Percentiles rank a stretch among this genome's conserved stretches.
These are phyloP conservation scores for mouse (Mus musculus) DNA, from an alignment of 2,113 vertebrate genomes.

Conservation along the genomic window DNA sequence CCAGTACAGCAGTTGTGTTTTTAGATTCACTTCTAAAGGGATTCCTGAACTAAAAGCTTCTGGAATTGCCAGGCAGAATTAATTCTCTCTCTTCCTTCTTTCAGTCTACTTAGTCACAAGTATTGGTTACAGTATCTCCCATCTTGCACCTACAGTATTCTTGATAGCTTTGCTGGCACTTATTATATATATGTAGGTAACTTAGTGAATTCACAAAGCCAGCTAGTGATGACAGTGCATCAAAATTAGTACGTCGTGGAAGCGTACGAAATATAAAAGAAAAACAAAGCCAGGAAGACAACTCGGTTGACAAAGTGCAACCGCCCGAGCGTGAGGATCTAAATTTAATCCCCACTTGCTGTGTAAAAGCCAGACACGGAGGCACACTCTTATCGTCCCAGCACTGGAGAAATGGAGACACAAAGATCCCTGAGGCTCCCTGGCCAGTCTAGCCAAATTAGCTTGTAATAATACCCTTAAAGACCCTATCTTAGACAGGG, in stretches of 20 bases:
- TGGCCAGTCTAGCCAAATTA: neutral
- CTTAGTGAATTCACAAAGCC: too few relatives aligned
- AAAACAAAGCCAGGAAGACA: neutral
- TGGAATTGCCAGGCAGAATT: slow-evolving; percentile 18
- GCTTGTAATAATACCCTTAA: too few relatives aligned
- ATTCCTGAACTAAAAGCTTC: slow-evolving; percentile 14
- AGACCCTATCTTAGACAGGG: neutral
- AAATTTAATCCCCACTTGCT: neutral
- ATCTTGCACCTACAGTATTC: neutral
- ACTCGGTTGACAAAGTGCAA: neutral
- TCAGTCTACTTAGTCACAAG: neutral
- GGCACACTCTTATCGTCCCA: neutral
- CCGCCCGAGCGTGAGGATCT: neutral
- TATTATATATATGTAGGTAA: neutral
- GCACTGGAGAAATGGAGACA: neutral
- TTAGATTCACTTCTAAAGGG: neutral
- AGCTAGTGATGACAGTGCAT: too few relatives aligned
- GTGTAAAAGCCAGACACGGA: neutral
- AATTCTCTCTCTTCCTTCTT: neutral
- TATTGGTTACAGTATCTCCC: neutral
- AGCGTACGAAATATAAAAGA: too few relatives aligned
- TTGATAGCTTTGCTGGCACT: slow-evolving; percentile 18
- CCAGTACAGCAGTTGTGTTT: neutral
- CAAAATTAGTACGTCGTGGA: too few relatives aligned
- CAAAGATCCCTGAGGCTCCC: neutral